phyloP scores from a whole-genome alignment of 2,888 invertebrate genomes.

The Spilosoma lubricipeda region DNA sequence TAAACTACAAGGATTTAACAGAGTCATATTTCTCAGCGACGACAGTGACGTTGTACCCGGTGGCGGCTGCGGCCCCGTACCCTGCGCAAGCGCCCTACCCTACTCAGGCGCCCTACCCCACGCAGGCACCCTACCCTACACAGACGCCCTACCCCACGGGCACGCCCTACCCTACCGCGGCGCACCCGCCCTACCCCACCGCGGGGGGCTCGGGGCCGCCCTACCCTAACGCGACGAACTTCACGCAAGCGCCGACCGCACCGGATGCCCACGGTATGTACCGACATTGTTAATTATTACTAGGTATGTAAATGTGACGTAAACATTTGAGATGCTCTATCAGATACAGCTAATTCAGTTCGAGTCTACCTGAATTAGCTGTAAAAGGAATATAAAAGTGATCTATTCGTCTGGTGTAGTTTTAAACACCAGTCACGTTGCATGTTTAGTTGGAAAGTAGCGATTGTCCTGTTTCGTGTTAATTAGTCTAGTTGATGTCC shows the following conservation, averaged over 20 bases:
- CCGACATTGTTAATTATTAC: background rate
- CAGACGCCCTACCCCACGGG: constrained; percentile 44
- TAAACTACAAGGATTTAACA: background rate
- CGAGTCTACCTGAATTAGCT: too few species aligned
- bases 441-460: background rate
- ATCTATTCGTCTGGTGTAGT: background rate
- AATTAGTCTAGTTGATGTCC: background rate
- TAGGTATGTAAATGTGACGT: background rate
- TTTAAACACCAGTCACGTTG: background rate
- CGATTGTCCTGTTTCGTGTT: background rate
- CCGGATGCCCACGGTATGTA: constrained; percentile 67
- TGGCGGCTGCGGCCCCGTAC: constrained; percentile 20
- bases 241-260: constrained; percentile 60
- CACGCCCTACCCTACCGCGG: constrained; percentile 37
- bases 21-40: constrained; percentile 30
- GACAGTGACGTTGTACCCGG: constrained; percentile 43
- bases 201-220: constrained; percentile 29
- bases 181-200: constrained; percentile 36
- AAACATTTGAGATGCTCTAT: background rate
- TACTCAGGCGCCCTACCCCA: constrained; percentile 38
- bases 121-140: constrained; percentile 38
- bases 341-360: too few species aligned
- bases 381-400: background rate
- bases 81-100: constrained; percentile 32
- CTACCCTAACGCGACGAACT: constrained; percentile 35